Conservation (phyloP, 2,113 vertebrate species). For the Ondatra zibethicus region DNA sequence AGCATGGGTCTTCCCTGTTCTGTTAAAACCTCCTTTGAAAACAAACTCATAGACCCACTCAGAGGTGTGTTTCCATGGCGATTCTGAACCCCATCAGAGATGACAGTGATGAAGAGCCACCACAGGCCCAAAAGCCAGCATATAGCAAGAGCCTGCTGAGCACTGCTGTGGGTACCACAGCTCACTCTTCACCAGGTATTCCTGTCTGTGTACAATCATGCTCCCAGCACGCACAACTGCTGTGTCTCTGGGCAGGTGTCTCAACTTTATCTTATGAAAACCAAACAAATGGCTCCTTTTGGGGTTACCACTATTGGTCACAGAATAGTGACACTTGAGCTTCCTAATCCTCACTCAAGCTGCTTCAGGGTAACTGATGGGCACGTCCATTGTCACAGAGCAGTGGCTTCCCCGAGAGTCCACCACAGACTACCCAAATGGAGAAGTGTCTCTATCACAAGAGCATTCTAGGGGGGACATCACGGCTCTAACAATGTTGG, state of each 20-base stretch:
- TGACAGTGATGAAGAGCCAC: background rate
- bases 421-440: fast-evolving
- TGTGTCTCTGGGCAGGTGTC: fast-evolving
- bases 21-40: background rate
- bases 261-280: background rate
- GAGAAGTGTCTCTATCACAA: background rate
- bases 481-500: background rate
- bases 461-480: background rate
- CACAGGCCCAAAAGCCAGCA: background rate
- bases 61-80: background rate
- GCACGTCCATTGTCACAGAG: background rate
- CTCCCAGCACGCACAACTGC: background rate
- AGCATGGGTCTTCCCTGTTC: background rate
- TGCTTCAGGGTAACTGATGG: background rate
- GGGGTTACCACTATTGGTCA: background rate
- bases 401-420: background rate
- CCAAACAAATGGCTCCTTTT: background rate
- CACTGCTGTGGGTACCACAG: fast-evolving
- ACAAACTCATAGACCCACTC: background rate
- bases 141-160: background rate
- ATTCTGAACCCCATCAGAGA: background rate
- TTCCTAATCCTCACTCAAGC: background rate
- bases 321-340: background rate
- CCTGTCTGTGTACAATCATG: background rate
- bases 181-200: fast-evolving